These are phyloP conservation scores for Coecobrya sp. DNA, from an alignment of 2,888 invertebrate species.

Conservation along the genomic window DNA sequence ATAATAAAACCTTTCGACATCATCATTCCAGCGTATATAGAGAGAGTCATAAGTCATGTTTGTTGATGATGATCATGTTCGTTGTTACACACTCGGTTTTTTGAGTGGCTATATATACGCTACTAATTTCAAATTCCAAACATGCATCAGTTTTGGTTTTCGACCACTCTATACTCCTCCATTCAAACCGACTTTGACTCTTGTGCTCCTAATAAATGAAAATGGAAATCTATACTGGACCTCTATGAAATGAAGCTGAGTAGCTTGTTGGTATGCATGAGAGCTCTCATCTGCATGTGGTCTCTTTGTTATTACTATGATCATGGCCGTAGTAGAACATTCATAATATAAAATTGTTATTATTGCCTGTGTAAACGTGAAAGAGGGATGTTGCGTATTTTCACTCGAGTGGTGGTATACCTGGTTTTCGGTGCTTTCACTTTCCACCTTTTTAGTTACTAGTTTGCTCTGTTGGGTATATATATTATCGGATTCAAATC, in stretches of 20 bases:
- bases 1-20: not conserved
- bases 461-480: not conserved
- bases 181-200: not conserved
- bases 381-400: not conserved
- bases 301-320: not conserved
- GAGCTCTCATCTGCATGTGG: conserved; percentile 18
- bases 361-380: not conserved
- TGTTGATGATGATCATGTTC: too few species aligned
- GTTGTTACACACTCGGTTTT: not conserved
- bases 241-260: too few species aligned
- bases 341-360: not conserved
- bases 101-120: not conserved
- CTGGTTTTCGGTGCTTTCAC: conserved; percentile 28
- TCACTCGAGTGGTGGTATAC: not conserved
- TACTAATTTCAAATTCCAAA: conserved; percentile 42
- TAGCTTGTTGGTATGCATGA: conserved; percentile 27
- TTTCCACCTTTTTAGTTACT: not conserved
- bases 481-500: conserved; percentile 6
- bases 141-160: conserved; percentile 39
- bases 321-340: not conserved
- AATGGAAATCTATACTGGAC: not conserved
- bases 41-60: not conserved
- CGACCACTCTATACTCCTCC: not conserved
- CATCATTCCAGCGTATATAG: not conserved
- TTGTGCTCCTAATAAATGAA: not conserved